Evolutionary conservation across 2,888 invertebrate genomes (phyloP), one percentile per base, ranked within the genome.

Genomic region (Cryptocheilus praepositus): DNA sequence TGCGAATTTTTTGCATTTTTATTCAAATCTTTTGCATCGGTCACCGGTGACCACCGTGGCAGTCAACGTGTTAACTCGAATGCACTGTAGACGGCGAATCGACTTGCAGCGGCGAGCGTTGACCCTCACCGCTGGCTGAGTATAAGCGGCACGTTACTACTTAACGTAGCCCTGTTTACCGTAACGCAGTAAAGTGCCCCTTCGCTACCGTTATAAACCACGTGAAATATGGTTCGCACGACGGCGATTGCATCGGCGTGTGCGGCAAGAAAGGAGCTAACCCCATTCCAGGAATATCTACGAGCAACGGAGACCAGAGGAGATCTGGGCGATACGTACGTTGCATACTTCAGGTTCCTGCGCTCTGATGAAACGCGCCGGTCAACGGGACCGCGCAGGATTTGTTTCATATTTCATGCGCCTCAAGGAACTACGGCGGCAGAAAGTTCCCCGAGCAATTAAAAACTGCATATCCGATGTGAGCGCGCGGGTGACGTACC

Each of bases 181-280:
- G 81, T 81, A 81, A 85, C 76, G 76, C 64, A 72, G 73, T 73
- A 74, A 80, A 77, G 68, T 70, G 68, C 68, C 57, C 73, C 76
- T 75, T 75, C 77, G 63, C 74, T 15, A 22, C 67, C 59, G 82
- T 82, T 84, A 82, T 84, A 83, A 86, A 86, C 81, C 78, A 80
- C 77, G 79, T 84, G 83, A 86, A 83, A 84, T 83, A 85, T 81
- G 79, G 81, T 73, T 73, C 74, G 71, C 53, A 71, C 67, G 28
- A 21, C 67, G 43, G 74, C 79, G 85, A 86, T 86, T 80, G 80
- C 78, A 83, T 84, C 85, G 76, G 70, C 74, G 45, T 67, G 73
- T 66, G 80, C 80, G 82, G 81, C 16, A 18, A 49, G 49, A 80
- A 81, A 80, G 81, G 80, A 77, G 80, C 75, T 74, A 70, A 61